Conservation (phyloP, 2,797 vertebrate genomes). For the Propithecus perrieri region DNA sequence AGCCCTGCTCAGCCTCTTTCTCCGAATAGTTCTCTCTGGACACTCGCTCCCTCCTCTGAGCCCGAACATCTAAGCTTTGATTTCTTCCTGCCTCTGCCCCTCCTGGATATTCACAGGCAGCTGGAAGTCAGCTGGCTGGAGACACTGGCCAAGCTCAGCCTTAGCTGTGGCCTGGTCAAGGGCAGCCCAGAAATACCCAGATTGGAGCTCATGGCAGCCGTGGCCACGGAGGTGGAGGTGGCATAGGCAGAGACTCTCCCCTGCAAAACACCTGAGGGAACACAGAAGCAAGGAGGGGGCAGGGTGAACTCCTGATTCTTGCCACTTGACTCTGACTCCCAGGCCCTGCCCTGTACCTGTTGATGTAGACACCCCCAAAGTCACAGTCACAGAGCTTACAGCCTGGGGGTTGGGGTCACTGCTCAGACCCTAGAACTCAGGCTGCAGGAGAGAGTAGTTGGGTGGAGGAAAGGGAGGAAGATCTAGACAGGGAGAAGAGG, state of each 20-base stretch:
- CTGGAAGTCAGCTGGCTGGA: slow-evolving; percentile 82
- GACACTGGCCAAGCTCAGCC: slow-evolving; percentile 86
- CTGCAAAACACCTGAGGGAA: slow-evolving; percentile 88
- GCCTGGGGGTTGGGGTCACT: slow-evolving; percentile 87
- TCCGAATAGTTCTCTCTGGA: neutral
- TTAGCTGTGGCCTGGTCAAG: slow-evolving; percentile 92
- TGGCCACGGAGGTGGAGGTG: slow-evolving; percentile 89
- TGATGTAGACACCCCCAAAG: slow-evolving; percentile 92
- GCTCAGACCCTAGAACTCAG: slow-evolving; percentile 94
- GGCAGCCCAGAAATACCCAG: slow-evolving; percentile 89
- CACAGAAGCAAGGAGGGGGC: fast-evolving
- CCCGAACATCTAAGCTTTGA: neutral
- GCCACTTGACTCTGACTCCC: neutral
- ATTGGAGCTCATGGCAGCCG: slow-evolving; percentile 90
- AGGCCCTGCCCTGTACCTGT: slow-evolving; percentile 84
- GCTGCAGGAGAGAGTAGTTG: slow-evolving; percentile 80
- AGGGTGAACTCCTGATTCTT: neutral
- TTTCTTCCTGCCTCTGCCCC: neutral
- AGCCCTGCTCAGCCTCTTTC: neutral
- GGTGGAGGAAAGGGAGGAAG: neutral
- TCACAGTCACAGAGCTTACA: slow-evolving; percentile 92
- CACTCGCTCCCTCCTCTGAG: neutral
- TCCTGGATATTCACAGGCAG: slow-evolving; percentile 87
- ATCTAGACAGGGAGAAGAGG: neutral
- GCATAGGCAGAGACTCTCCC: slow-evolving; percentile 91